Conservation (phyloP, 64 coral and sea anemone species). For the Actinia equina region DNA sequence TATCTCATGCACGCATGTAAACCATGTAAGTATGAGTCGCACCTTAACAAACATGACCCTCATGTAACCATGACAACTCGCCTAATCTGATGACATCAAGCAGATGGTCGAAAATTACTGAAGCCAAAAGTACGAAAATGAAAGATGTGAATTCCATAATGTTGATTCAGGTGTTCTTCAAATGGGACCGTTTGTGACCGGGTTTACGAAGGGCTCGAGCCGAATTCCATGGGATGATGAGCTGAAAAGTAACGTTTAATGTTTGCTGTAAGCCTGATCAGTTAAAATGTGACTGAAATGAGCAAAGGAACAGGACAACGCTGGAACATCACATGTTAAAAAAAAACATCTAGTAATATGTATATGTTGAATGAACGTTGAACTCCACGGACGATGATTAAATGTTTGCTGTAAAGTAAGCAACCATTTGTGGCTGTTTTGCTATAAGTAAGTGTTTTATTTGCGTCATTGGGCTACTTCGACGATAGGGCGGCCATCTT, state of each 20-base stretch:
- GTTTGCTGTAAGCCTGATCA: not conserved
- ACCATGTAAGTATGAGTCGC: not conserved
- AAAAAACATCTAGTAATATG: not conserved
- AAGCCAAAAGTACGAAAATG: not conserved
- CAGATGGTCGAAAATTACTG: not conserved
- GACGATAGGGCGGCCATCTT: no score
- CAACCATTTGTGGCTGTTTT: no score
- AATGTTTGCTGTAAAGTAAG: no score
- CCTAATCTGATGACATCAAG: not conserved
- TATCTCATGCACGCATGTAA: no score
- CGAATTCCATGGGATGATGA: not conserved
- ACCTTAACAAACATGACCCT: not conserved
- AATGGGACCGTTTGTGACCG: not conserved
- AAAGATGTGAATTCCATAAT: not conserved
- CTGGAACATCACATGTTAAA: no score
- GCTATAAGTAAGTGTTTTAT: no score
- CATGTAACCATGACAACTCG: not conserved
- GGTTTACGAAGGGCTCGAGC: not conserved
- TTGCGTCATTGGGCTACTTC: no score
- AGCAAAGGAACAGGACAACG: no score
- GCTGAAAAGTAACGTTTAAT: not conserved
- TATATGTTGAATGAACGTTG: not conserved
- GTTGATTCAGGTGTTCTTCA: not conserved
- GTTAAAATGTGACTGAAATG: not conserved
- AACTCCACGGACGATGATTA: no score